Evolutionary conservation across 2,888 invertebrate genomes (phyloP), one percentile per base, ranked within the genome.

Genomic region (Arge pagana): DNA sequence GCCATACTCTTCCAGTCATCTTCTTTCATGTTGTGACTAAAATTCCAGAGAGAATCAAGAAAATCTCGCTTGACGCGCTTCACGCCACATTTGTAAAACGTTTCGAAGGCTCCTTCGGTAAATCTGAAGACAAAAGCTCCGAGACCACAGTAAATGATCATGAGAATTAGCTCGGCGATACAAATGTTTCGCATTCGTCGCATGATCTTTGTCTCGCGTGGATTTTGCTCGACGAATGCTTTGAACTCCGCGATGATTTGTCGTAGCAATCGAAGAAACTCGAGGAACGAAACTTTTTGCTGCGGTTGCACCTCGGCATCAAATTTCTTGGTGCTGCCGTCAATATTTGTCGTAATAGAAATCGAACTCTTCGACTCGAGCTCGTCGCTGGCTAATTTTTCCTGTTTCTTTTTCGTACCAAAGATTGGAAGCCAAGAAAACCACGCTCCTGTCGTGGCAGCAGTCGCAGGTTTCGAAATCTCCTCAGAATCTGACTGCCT

Each of bases 1-100:
- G 93, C 93, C 79, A 89, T 81, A 8, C 89, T 88, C 68, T 93
- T 93, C 93, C 93, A 93, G 68, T 93, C 93, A 42, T 93, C 93
- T 73, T 93, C 93, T 49, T 87, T 83, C 77, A 92, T 78, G 68
- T 87, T 87, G 72, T 90, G 90, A 74, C 91, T 92, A 53, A 86
- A 84, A 48, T 84, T 80, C 92, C 93, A 93, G 33, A 95, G 80
- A 55, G 84, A 82, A 66, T 93, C 92, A 52, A 94, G 85, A 61
- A 94, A 92, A 73, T 91, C 90, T 4, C 93, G 80, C 69, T 93
- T 92, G 0, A 93, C 90, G 64, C 89, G 82, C 64, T 92, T 90
- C 35, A 93, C 90, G 6, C 91, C 90, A 70, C 92, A 92, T 78
- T 94, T 94, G 77, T 90, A 92, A 57, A 88, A 88, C 55, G 88